These are phyloP conservation scores for Protomyctophum bolini DNA, from an alignment of 2,113 vertebrate genomes.

Conservation along the genomic window DNA sequence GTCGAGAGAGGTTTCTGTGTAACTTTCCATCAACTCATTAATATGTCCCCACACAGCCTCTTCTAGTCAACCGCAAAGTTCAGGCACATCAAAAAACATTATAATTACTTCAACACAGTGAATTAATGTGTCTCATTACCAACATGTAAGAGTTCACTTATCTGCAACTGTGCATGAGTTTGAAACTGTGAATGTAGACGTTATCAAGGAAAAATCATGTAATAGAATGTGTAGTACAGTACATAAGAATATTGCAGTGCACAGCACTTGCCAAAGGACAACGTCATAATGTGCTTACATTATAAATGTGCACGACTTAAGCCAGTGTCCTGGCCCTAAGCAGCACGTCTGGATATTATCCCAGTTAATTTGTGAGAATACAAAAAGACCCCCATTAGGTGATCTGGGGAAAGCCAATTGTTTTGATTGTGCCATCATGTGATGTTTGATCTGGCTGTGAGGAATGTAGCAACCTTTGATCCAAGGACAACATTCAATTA, in stretches of 20 bases:
- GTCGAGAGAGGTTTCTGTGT: neutral
- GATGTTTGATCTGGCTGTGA: slow-evolving; percentile 68
- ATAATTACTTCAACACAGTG: neutral
- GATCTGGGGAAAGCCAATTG: slow-evolving; percentile 66
- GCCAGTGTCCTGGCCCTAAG: slow-evolving; percentile 6
- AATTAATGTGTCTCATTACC: neutral
- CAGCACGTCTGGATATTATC: slow-evolving; percentile 31
- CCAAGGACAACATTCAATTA: slow-evolving; percentile 78
- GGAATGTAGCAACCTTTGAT: slow-evolving; percentile 78
- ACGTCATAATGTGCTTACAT: neutral
- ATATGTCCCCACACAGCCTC: neutral
- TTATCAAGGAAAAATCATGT: neutral
- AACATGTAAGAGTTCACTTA: neutral
- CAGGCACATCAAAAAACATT: neutral
- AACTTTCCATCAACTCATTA: neutral
- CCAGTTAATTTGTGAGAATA: slow-evolving; percentile 58
- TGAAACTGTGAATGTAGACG: neutral
- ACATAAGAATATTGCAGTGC: neutral
- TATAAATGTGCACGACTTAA: slow-evolving; percentile 14
- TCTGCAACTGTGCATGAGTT: neutral
- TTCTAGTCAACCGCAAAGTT: too few relatives aligned
- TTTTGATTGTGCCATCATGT: slow-evolving; percentile 69
- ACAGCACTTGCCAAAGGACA: neutral
- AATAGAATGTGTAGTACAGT: neutral
- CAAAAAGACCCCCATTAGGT: slow-evolving; percentile 59